phyloP scores from a whole-genome alignment of 2,797 vertebrate species.

The Chelon labrosus region DNA sequence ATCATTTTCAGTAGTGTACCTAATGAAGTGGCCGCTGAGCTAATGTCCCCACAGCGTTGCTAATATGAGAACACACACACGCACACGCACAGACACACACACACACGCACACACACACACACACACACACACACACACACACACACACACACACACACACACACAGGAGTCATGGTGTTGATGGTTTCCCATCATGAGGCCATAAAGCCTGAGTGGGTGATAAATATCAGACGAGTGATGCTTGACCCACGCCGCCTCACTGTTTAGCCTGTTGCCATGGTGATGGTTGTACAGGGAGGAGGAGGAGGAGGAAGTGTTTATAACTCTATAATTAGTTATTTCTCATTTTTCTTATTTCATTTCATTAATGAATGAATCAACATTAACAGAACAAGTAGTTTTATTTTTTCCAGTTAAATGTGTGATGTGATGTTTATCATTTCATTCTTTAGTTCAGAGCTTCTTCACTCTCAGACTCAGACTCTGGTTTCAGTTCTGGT shows the following conservation, averaged over 20 bases:
- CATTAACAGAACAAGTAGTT: too few species aligned
- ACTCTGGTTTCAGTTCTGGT: too few species aligned
- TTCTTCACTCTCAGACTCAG: too few species aligned
- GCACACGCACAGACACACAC: neutral
- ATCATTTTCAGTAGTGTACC: too few species aligned
- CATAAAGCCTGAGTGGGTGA: slow-evolving; percentile 73
- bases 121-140: slow-evolving; percentile 2
- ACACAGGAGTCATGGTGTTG: slow-evolving; percentile 12
- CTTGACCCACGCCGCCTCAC: slow-evolving; percentile 59
- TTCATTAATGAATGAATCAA: too few species aligned
- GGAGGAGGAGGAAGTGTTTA: neutral
- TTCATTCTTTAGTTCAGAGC: too few species aligned
- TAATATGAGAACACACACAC: too few species aligned
- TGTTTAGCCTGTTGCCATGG: slow-evolving; percentile 70
- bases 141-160: neutral
- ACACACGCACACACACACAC: neutral
- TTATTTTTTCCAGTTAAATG: too few species aligned
- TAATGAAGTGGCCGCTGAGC: too few species aligned
- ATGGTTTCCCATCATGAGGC: slow-evolving; percentile 62
- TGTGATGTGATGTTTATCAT: too few species aligned
- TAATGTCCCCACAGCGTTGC: too few species aligned
- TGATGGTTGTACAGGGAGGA: slow-evolving; percentile 16
- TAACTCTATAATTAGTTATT: neutral
- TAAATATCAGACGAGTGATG: slow-evolving; percentile 66
- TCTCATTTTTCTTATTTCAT: too few species aligned